Conservation (phyloP, 2,113 vertebrate genomes). For the Cettia cetti region DNA sequence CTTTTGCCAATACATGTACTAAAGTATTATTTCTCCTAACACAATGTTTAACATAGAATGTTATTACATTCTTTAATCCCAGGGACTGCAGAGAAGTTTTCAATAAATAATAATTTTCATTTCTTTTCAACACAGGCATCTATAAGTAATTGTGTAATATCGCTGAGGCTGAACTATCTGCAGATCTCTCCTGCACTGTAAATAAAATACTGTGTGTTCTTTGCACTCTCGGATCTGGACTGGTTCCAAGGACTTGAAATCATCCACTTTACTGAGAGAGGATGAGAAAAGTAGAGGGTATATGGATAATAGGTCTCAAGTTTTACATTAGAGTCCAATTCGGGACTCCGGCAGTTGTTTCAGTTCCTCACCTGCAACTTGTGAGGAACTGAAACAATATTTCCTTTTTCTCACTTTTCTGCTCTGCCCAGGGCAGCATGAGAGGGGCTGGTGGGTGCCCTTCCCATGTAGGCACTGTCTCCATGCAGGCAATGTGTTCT, state of each 20-base stretch:
- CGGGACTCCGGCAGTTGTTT: not conserved
- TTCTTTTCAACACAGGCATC: constrained; percentile 10
- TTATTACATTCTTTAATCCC: constrained; percentile 10
- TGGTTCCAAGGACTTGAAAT: constrained; percentile 1
- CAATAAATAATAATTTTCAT: constrained; percentile 35
- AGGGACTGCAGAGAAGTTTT: not conserved
- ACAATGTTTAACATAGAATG: not conserved
- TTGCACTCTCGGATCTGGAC: not conserved
- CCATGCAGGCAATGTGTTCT: not conserved
- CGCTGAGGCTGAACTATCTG: not conserved
- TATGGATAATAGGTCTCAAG: not conserved
- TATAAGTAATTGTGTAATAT: constrained; percentile 3
- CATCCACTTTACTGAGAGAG: not conserved
- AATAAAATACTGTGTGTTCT: constrained; percentile 1
- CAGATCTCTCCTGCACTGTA: not conserved
- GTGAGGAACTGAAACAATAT: not conserved
- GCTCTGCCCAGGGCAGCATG: not conserved
- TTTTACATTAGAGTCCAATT: not conserved
- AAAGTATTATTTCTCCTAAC: not conserved
- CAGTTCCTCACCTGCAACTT: not conserved
- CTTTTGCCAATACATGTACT: not conserved
- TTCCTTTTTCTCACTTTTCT: not conserved
- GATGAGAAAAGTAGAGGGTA: not conserved
- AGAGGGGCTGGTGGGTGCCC: not conserved
- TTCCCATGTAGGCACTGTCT: not conserved